Evolutionary conservation across 1,140 invertebrate species (phyloP).

Genomic region (Dolichoris vasculosae): DNA sequence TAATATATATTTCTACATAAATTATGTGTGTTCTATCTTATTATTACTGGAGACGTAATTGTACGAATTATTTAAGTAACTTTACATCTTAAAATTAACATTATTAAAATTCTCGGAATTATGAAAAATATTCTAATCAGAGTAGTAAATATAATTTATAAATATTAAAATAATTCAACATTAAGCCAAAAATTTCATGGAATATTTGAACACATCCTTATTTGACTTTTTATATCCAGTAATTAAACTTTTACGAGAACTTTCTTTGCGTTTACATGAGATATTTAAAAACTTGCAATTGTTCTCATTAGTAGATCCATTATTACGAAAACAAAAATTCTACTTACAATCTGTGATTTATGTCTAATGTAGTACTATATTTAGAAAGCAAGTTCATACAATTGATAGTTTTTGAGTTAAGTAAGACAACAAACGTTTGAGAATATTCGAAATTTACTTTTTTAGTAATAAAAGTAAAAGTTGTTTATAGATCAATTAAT

Average conservation of each 20-base stretch:
- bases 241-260: slow-evolving; percentile 19
- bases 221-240: neutral
- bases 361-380: neutral
- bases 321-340: slow-evolving; percentile 10
- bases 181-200: neutral
- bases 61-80: too few species aligned
- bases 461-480: neutral
- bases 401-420: neutral
- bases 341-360: neutral
- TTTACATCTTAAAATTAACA: too few species aligned
- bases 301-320: neutral
- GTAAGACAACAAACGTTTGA: neutral
- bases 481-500: neutral
- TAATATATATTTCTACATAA: too few species aligned
- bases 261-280: neutral
- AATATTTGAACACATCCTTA: neutral
- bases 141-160: neutral
- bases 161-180: neutral
- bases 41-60: too few species aligned
- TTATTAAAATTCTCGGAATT: neutral
- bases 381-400: neutral
- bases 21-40: too few species aligned
- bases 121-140: neutral
- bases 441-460: neutral
- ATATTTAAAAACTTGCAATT: neutral